These are phyloP conservation scores for Venturia canescens DNA, from an alignment of 1,140 invertebrate species.

Conservation along the genomic window DNA sequence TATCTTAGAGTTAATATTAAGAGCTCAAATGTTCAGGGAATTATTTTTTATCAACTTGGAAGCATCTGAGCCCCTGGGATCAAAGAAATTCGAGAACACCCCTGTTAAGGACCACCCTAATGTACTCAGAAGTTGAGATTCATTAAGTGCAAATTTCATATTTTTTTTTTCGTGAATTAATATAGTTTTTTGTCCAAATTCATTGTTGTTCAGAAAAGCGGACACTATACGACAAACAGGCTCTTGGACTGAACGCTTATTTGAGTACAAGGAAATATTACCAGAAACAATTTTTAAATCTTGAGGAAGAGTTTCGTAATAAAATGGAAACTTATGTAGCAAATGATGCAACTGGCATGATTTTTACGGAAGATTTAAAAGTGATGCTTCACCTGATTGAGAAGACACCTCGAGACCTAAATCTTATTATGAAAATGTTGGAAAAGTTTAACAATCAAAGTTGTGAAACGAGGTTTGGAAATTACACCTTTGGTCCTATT, in stretches of 20 bases:
- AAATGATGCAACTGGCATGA: constrained; percentile 79
- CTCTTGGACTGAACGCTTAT: constrained; percentile 81
- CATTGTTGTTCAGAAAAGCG: constrained; percentile 59
- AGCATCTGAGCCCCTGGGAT: too few relatives aligned
- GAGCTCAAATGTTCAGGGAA: too few relatives aligned
- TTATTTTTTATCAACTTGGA: too few relatives aligned
- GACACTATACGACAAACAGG: constrained; percentile 76
- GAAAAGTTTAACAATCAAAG: constrained; percentile 86
- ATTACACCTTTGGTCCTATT: constrained; percentile 89
- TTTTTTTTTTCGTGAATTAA: too few relatives aligned
- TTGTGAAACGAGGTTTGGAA: constrained; percentile 84
- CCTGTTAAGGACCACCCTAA: too few relatives aligned
- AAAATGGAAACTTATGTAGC: constrained; percentile 83
- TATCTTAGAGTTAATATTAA: too few relatives aligned
- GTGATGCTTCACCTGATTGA: constrained; percentile 86
- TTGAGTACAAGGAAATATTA: constrained; percentile 75
- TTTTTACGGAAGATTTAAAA: constrained; percentile 92
- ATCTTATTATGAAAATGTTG: constrained; percentile 83
- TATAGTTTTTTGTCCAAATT: constrained; percentile 11
- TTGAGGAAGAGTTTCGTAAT: constrained; percentile 80
- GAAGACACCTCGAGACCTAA: constrained; percentile 79
- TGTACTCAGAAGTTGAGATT: too few relatives aligned
- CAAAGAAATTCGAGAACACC: too few relatives aligned
- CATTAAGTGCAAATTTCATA: too few relatives aligned
- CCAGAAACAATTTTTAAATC: constrained; percentile 78